phyloP scores from a whole-genome alignment of 2,888 invertebrate species.

The Morpho achilles region DNA sequence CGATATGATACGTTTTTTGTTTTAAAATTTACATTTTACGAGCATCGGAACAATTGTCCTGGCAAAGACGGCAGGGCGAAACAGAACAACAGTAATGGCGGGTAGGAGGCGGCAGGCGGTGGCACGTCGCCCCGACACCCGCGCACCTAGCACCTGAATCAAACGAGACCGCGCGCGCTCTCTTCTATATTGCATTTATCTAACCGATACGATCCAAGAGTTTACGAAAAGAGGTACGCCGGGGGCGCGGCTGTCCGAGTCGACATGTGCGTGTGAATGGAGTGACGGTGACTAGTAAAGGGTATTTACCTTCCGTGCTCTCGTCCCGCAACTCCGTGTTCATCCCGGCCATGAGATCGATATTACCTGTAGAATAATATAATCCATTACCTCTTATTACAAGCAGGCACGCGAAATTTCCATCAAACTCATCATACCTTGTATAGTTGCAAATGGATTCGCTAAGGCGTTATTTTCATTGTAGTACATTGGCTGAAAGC shows the following conservation, averaged over 20 bases:
- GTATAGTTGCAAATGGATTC: constrained; percentile 71
- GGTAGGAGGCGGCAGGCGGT: constrained; percentile 21
- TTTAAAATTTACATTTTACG: constrained; percentile 10
- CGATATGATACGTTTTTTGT: neutral
- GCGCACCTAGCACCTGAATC: constrained; percentile 66
- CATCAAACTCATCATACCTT: constrained; percentile 42
- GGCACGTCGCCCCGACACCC: constrained; percentile 55
- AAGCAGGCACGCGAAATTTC: neutral
- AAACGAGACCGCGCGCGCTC: constrained; percentile 56
- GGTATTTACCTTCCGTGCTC: constrained; percentile 65
- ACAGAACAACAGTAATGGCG: constrained; percentile 4
- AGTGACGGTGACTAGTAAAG: constrained; percentile 49
- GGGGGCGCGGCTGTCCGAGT: constrained; percentile 79
- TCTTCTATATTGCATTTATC: constrained; percentile 32
- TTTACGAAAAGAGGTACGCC: constrained; percentile 58
- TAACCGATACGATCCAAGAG: constrained; percentile 33
- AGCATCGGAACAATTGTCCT: neutral
- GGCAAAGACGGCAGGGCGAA: constrained; percentile 7
- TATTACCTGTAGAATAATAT: constrained; percentile 56
- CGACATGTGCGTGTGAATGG: constrained; percentile 75
- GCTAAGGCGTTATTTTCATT: constrained; percentile 67
- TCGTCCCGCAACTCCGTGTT: constrained; percentile 67
- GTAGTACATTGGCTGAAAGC: constrained; percentile 63
- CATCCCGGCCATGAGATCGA: constrained; percentile 70
- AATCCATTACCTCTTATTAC: neutral